Evolutionary conservation across 2,888 invertebrate genomes (phyloP).

Genomic region (Coelopa pilipes): DNA sequence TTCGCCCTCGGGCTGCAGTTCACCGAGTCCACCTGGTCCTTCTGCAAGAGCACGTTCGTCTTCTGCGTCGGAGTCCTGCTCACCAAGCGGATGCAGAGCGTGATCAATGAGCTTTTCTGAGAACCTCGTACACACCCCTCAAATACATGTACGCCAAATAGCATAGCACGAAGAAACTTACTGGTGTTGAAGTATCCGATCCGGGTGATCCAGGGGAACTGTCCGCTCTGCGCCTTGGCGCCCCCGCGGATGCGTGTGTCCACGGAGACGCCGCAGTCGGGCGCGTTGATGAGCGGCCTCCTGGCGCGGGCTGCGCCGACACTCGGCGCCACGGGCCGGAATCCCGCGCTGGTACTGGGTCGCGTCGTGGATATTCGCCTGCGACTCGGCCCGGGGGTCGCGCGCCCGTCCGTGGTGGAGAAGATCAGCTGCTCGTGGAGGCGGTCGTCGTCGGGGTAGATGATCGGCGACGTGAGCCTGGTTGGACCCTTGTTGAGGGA

Average conservation of each 20-base stretch:
- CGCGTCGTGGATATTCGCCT: no score
- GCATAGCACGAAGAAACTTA: slow-evolving; percentile 50
- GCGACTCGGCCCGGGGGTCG: no score
- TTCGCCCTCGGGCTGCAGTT: slow-evolving; percentile 38
- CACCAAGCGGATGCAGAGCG: slow-evolving; percentile 50
- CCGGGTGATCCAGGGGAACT: slow-evolving; percentile 73
- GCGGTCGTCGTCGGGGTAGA: slow-evolving; percentile 55
- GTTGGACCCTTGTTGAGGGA: no score
- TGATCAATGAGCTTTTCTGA: slow-evolving; percentile 52
- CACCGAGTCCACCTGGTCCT: slow-evolving; percentile 44
- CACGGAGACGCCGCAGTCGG: slow-evolving; percentile 60
- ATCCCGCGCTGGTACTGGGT: no score
- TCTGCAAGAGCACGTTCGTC: slow-evolving; percentile 51
- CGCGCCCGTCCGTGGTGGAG: slow-evolving; percentile 8
- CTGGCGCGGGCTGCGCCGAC: background rate
- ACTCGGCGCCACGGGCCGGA: no score
- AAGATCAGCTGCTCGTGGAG: slow-evolving; percentile 42
- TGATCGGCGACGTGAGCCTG: slow-evolving; percentile 39
- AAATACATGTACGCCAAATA: background rate
- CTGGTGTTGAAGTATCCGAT: slow-evolving; percentile 65
- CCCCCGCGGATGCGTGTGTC: slow-evolving; percentile 68
- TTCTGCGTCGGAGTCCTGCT: slow-evolving; percentile 54
- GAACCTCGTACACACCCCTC: background rate
- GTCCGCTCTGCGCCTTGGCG: slow-evolving; percentile 64
- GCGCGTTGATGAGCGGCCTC: slow-evolving; percentile 43